Base-by-base conservation (phyloP, 1,140 invertebrate genomes). In the Drosophila bifasciata region DNA sequence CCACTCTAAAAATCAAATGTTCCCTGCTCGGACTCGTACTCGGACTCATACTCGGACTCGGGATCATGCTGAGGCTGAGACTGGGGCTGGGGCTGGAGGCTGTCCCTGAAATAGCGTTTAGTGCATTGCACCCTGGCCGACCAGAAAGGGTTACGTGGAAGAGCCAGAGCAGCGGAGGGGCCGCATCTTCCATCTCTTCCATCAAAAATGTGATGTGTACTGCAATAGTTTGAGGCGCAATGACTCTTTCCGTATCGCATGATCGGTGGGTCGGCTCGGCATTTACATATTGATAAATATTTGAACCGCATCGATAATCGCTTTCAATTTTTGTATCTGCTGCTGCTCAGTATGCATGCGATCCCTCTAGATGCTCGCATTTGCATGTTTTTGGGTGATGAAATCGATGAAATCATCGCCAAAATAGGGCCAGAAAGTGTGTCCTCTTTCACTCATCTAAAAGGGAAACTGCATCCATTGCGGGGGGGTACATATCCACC, bases 141-240 rank as follows among this genome's bases (percentile, higher is more conserved):
- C 32, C 32, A 13, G 32, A 36, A 36, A 36, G 28, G 59, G 46
- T 44, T 8, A 44, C 25, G 23, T 7, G 5, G 23, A 7, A 25
- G 5, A 23, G 23, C 23, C 23, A 7, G 1, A 25, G 23, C 7
- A 28, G 25, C 25, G 19, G 13, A 6, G n/a, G 46, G 15, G 46
- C 51, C 23, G 3, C 19, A 2, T 21, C 19, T 21, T 21, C 19
- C 19, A 21, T 21, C 19, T 52, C 28, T 11, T 32, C 28, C 28
- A 59, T 3, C 41, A 21, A 15, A 67, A 68, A 23, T 55, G 49
- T 55, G 25, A 45, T 46, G 4, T 4, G 36, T 21, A 80, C 50
- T 83, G 79, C 79, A 83, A 83, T 83, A 83, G 79, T 83, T 77
- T 49, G 50, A 58, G 51, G 73, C 77, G 78, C 78, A 83, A 83